phyloP scores from a whole-genome alignment of 64 coral and sea anemone species.

The Pachyseris speciosa region DNA sequence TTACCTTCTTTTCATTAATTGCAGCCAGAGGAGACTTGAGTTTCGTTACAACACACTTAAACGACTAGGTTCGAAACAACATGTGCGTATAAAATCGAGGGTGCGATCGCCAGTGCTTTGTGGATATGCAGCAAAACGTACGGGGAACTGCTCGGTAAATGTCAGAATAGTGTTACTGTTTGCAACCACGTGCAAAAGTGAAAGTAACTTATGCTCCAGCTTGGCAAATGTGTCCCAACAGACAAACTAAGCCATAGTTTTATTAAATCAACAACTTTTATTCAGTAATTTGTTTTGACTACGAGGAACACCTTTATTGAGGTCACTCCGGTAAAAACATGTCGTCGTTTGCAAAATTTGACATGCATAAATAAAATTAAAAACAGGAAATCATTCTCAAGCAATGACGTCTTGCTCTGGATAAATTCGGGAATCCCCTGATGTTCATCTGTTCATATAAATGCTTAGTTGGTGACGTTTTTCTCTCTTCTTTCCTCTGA shows the following conservation, averaged over 20 bases:
- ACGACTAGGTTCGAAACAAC: background rate
- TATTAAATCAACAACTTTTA: background rate
- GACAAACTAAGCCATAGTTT: background rate
- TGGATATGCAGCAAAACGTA: background rate
- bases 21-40: background rate
- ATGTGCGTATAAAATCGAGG: background rate
- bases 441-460: background rate
- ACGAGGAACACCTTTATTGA: background rate
- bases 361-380: background rate
- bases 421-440: conserved; percentile 2
- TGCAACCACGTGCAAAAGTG: background rate
- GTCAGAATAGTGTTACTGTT: background rate
- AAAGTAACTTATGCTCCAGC: background rate
- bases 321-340: background rate
- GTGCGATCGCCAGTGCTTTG: no score
- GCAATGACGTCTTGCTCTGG: background rate
- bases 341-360: background rate
- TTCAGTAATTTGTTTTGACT: background rate
- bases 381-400: background rate
- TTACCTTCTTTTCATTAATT: no score
- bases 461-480: background rate
- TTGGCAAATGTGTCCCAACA: background rate
- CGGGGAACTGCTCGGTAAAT: background rate
- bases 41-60: background rate
- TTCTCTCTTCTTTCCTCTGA: background rate